Percentiles rank a stretch among this genome's conserved stretches.
Evolutionary conservation across 2,113 vertebrate genomes (phyloP).

Genomic region (Archocentrus centrarchus): DNA sequence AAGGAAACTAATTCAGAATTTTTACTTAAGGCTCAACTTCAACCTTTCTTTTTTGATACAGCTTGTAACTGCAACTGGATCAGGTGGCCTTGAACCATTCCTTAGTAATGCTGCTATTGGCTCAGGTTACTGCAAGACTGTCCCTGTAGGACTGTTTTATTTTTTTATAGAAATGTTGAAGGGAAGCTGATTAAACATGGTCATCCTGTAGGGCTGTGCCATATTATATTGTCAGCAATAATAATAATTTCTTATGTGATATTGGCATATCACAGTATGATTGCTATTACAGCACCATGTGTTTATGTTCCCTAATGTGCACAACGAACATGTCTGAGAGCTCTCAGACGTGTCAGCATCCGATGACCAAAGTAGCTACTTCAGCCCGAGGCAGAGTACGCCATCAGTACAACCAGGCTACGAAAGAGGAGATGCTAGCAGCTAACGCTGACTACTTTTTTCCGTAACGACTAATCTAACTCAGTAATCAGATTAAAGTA

Average conservation of each 20-base stretch:
- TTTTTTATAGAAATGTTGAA: no score
- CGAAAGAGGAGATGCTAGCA: background rate
- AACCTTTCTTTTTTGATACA: background rate
- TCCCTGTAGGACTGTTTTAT: background rate
- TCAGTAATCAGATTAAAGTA: background rate
- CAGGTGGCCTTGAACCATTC: background rate
- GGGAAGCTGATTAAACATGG: no score
- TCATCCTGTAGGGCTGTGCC: no score
- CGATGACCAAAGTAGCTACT: no score
- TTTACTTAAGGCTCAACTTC: background rate
- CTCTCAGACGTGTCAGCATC: no score
- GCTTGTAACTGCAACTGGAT: accelerated
- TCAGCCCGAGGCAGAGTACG: background rate
- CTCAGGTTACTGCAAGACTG: background rate
- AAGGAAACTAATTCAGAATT: background rate
- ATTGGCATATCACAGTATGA: no score
- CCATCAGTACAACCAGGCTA: background rate
- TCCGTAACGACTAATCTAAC: background rate
- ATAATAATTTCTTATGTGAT: no score
- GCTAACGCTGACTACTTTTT: background rate
- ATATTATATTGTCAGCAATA: no score
- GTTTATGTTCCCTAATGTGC: no score
- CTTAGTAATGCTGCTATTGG: background rate
- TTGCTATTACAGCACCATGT: no score
- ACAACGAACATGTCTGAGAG: no score